Conservation (phyloP, 1,140 invertebrate genomes). For the Diploscapter pachys region DNA sequence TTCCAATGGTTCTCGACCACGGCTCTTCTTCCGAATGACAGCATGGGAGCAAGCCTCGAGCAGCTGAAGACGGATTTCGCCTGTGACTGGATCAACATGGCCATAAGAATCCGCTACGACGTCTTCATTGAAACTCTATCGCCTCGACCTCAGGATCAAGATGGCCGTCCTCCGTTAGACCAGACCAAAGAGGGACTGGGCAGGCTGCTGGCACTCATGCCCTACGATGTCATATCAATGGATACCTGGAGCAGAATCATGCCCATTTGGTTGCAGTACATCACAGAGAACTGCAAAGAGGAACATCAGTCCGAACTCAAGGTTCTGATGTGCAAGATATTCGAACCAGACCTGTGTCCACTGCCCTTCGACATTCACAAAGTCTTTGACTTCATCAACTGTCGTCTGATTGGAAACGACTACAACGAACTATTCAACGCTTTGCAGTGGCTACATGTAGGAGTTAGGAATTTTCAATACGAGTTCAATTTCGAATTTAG, state of each 20-base stretch:
- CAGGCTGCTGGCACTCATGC: slow-evolving; percentile 83
- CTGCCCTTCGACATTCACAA: slow-evolving; percentile 86
- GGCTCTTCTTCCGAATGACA: slow-evolving; percentile 89
- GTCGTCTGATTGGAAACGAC: slow-evolving; percentile 77
- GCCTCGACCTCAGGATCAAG: slow-evolving; percentile 80
- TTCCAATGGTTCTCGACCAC: slow-evolving; percentile 99
- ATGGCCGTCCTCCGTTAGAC: slow-evolving; percentile 62
- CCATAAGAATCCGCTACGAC: slow-evolving; percentile 79
- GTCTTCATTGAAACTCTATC: slow-evolving; percentile 80
- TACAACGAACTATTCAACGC: slow-evolving; percentile 87
- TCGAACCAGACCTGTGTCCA: slow-evolving; percentile 91
- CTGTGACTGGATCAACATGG: slow-evolving; percentile 81
- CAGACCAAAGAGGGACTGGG: slow-evolving; percentile 80
- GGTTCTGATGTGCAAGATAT: slow-evolving; percentile 84
- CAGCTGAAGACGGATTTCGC: slow-evolving; percentile 88
- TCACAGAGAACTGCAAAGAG: slow-evolving; percentile 87
- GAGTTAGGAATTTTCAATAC: neutral
- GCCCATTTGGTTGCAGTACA: slow-evolving; percentile 96
- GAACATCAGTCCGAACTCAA: slow-evolving; percentile 86
- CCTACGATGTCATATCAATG: slow-evolving; percentile 91
- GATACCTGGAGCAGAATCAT: slow-evolving; percentile 95
- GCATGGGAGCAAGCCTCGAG: slow-evolving; percentile 76
- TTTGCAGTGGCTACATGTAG: slow-evolving; percentile 86
- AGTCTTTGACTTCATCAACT: slow-evolving; percentile 89
- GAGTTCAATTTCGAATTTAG: slow-evolving; percentile 60